Base-by-base conservation (phyloP, 2,888 invertebrate species). In the Pilophorus perplexus region DNA sequence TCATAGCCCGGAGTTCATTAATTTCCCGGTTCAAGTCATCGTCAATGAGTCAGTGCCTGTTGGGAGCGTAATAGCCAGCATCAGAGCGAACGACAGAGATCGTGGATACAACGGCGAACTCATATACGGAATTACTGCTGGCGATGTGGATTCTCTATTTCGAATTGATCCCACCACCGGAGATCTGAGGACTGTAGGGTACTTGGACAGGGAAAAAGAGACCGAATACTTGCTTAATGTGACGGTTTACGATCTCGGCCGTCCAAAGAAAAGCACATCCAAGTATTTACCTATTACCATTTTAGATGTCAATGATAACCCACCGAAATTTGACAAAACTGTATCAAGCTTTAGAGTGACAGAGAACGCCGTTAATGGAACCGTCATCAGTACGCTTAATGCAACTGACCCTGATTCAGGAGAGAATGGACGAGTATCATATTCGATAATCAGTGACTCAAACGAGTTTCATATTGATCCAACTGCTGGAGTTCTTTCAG, bases 41-140 rank as follows among this genome's bases (percentile, higher is more conserved):
- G 87, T 93, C 1, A 90, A 91, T 77, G 93, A 93, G 77, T 90
- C 90, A 0, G 84, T 87, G 6, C 83, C 86, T 4, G 79, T 91
- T 12, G 93, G 91, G 0, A 88, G 87, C 20, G 83, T 85, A 2
- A 79, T 90, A 28, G 83, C 85, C n/a, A 82, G 80, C 71, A 80
- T 91, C 50, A 82, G 81, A 68, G 93, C 93, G 0, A 82, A 85
- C 44, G 94, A 94, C 76, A 82, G 88, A 23, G 95, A 95, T 77
- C 82, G 88, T 50, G 94, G 94, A 10, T 93, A 91, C 77, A 93
- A 93, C 77, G 95, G 95, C 0, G 85, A 91, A 73, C 80, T 97
- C 14, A 86, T 90, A 1, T 96, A 85, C 77, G 90, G 88, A 0
- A 87, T 94, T 71, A 88, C 90, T 0, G 84, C 86, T 48, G 93